Percentiles rank a stretch among this genome's conserved stretches.
phyloP scores from a whole-genome alignment of 2,113 vertebrate genomes.

The Nannospalax galili region DNA sequence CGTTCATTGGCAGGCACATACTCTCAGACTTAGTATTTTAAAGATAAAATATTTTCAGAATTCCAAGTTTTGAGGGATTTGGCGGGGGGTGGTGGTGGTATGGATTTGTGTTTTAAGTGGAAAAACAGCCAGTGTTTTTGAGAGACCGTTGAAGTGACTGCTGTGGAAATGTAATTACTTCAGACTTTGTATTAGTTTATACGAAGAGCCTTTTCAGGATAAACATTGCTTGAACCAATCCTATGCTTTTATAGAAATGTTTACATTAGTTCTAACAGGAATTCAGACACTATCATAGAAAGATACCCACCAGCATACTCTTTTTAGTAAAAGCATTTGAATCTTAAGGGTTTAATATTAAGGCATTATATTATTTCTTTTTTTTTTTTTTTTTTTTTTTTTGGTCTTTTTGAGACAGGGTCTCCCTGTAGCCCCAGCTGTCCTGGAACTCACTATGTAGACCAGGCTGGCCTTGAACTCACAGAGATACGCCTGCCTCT shows the following conservation, averaged over 20 bases:
- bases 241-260: background rate
- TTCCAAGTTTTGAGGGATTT: background rate
- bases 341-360: background rate
- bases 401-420: too few species aligned
- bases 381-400: too few species aligned
- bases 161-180: background rate
- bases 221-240: background rate
- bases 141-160: background rate
- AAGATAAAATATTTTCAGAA: background rate
- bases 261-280: background rate
- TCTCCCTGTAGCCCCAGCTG: too few species aligned
- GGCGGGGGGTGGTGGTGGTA: too few species aligned
- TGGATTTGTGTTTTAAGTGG: background rate
- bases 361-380: background rate
- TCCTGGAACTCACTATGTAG: too few species aligned
- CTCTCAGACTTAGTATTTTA: constrained; percentile 26
- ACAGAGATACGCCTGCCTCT: too few species aligned
- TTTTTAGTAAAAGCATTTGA: background rate
- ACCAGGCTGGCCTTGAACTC: too few species aligned
- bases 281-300: background rate
- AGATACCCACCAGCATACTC: background rate
- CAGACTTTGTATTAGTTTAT: background rate
- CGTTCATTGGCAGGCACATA: background rate
- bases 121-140: background rate
- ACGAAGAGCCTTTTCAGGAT: background rate